Evolutionary conservation across 2,888 invertebrate genomes (phyloP), one percentile per base, ranked within the genome.

Genomic region (Sminthurides aquaticus): DNA sequence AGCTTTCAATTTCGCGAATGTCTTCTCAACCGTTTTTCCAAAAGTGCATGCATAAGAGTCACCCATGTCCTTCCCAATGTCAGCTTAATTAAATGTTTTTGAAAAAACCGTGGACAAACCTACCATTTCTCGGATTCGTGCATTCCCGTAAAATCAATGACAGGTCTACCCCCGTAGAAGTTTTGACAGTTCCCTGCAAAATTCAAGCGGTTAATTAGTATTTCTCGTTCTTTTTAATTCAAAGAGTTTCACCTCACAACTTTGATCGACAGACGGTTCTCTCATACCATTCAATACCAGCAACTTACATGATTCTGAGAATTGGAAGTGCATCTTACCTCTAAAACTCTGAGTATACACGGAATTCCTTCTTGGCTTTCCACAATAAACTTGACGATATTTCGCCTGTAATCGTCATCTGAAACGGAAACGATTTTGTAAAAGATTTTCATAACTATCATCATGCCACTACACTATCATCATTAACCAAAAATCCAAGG

Each of bases 91-190:
- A n/a, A n/a, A n/a, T n/a, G n/a, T n/a, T n/a, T n/a, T n/a, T n/a
- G n/a, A n/a, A n/a, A n/a, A n/a, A n/a, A n/a, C n/a, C n/a, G n/a
- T n/a, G n/a, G n/a, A n/a, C n/a, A 8, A 48, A 59, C 64, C 59
- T 63, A 72, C 72, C 69, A 62, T 64, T 65, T 59, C 69, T 68
- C 24, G 68, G 71, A 49, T 67, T 69, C 29, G 71, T 67, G 55
- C 67, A 55, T 56, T 72, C 71, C 3, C 72, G 66, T 25, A 72
- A 34, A 28, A 71, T 56, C 49, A 66, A 64, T 1, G 69, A 67
- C n/a, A 65, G 58, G 57, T 67, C 63, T 2, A 64, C 65, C 2
- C 55, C 55, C 29, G 57, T 26, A 25, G 48, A 27, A 11, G 20
- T 48, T 18, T 25, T 49, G 25, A 60, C 22, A 60, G 26, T 49